These are phyloP conservation scores for Rhaphigaster nebulosa DNA, from an alignment of 2,888 invertebrate species.

Conservation along the genomic window DNA sequence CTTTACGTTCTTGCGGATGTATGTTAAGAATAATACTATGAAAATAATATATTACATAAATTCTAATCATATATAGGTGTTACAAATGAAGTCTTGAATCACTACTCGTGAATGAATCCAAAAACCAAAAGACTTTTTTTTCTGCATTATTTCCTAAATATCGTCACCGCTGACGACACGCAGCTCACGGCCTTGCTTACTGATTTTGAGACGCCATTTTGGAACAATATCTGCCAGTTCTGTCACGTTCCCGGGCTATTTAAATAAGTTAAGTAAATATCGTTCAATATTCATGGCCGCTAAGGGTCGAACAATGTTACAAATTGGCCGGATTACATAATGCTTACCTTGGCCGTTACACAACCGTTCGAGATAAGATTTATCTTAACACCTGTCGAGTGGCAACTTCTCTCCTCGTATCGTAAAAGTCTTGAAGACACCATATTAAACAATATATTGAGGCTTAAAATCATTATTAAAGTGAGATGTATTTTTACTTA, in stretches of 20 bases:
- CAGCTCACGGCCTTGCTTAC: not conserved
- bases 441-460: not conserved
- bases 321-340: constrained; percentile 48
- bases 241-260: constrained; percentile 16
- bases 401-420: not conserved
- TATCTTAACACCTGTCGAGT: constrained; percentile 32
- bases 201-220: constrained; percentile 41
- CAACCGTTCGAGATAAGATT: constrained; percentile 34
- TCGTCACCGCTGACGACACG: not conserved
- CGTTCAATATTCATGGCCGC: constrained; percentile 41
- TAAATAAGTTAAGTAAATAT: constrained; percentile 47
- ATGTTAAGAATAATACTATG: too few relatives aligned
- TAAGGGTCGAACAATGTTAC: constrained; percentile 39
- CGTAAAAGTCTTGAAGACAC: not conserved
- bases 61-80: too few relatives aligned
- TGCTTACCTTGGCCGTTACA: constrained; percentile 42
- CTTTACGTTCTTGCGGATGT: too few relatives aligned
- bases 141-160: too few relatives aligned
- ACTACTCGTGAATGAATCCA: too few relatives aligned
- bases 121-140: too few relatives aligned
- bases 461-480: not conserved
- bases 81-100: too few relatives aligned
- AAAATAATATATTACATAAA: too few relatives aligned
- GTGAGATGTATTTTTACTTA: too few relatives aligned
- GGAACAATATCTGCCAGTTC: not conserved